Base-by-base conservation (phyloP, 2,797 vertebrate genomes). In the Euphonia xanthogaster region DNA sequence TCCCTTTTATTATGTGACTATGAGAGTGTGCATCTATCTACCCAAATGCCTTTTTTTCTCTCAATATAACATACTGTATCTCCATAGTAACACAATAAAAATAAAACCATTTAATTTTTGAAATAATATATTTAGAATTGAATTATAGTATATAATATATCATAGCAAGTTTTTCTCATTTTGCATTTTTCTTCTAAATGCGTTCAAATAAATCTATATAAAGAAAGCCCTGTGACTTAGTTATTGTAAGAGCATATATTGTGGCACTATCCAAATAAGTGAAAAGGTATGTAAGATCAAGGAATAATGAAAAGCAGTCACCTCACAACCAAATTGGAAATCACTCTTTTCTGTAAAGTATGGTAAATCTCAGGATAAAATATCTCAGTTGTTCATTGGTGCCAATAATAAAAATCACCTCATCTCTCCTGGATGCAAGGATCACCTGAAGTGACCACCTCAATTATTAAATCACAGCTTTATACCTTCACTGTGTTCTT, bases 31-130 rank as follows among this genome's bases (percentile, higher is more conserved):
- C 14, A 66, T 54, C 48, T 73, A 44, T 72, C 28, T 58, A 93
- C 84, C 12, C 15, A 74, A 85, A 63, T 65, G 47, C 12, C 8
- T 61, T 90, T 90, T 61, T 55, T 66, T 16, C 45, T 78, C 62
- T 88, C 62, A 81, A 2, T 68, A 11, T 72, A 75, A n/a, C 2
- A 7, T 88, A 60, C 19, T 63, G 30, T n/a, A 67, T 91, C 66
- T 84, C 89, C 81, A 87, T 76, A 85, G 89, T 89, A 95, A 91
- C 77, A 28, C 23, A 37, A 33, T 21, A 67, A n/a, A 84, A 80
- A 77, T 65, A 90, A 90, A 80, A 20, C 4, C 0, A 62, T 57
- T 90, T 84, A 16, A 57, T 75, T 63, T 60, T 23, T 42, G 37
- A 85, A 79, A 78, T 61, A 67, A 37, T 82, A 51, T 68, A 82